These are phyloP conservation scores for Saccopteryx leptura DNA, from an alignment of 2,113 vertebrate species.

Conservation along the genomic window DNA sequence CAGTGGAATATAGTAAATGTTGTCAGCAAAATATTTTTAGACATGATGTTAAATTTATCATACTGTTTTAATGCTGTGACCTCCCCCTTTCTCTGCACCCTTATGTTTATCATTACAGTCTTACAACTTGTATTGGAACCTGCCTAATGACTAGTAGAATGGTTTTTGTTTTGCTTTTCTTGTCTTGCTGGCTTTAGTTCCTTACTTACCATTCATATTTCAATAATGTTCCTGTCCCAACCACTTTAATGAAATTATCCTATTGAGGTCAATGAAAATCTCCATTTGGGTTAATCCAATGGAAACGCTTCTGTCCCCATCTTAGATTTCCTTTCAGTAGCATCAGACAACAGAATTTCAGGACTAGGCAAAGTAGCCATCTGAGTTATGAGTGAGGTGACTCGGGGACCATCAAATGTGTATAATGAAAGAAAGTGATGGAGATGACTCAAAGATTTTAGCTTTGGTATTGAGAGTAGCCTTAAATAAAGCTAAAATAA, in stretches of 20 bases:
- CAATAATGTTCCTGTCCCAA: background rate
- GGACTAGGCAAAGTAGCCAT: background rate
- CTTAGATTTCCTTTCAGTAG: conserved; percentile 38
- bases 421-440: background rate
- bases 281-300: background rate
- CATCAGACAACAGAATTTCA: background rate
- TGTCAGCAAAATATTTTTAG: conserved; percentile 52
- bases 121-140: background rate
- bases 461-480: background rate
- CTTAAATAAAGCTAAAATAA: conserved; percentile 46
- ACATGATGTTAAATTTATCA: conserved; percentile 9
- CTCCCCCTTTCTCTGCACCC: background rate
- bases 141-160: conserved; percentile 39
- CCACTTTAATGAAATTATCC: background rate
- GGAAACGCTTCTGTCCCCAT: background rate
- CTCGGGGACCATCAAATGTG: background rate
- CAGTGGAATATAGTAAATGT: background rate
- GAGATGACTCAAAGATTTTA: background rate
- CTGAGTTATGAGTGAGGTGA: background rate
- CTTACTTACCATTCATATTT: conserved; percentile 25
- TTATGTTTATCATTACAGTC: conserved; percentile 25
- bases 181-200: conserved; percentile 15
- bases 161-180: conserved; percentile 26
- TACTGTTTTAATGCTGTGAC: background rate
- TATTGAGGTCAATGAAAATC: conserved; percentile 36